Conservation (phyloP, 2,888 invertebrate species). For the Erebia palarica region DNA sequence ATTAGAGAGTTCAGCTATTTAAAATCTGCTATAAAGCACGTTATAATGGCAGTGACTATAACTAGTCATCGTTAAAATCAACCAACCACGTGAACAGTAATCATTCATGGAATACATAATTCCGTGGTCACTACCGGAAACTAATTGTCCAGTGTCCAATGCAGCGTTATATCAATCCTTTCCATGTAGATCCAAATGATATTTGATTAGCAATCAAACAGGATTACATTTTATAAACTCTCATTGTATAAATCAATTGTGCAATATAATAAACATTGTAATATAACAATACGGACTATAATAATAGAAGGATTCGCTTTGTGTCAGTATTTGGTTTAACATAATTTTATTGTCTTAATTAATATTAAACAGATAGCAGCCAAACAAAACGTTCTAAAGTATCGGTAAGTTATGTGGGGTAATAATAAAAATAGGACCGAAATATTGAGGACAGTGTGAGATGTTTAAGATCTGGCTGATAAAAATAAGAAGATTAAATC, state of each 20-base stretch:
- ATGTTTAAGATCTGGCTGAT: too few species aligned
- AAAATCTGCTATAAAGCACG: background rate
- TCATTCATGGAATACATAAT: slow-evolving; percentile 63
- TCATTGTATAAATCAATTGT: background rate
- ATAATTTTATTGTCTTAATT: too few species aligned
- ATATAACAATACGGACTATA: background rate
- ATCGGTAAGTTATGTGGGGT: too few species aligned
- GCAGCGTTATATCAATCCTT: slow-evolving; percentile 34
- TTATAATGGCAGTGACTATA: background rate
- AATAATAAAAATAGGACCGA: too few species aligned
- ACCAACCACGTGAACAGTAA: slow-evolving; percentile 58
- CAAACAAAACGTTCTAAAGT: too few species aligned
- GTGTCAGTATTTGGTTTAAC: background rate
- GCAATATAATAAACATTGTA: background rate
- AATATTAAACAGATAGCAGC: too few species aligned
- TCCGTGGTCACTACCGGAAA: slow-evolving; percentile 58
- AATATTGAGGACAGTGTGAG: too few species aligned
- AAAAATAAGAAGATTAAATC: too few species aligned
- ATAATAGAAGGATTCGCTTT: background rate
- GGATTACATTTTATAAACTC: slow-evolving; percentile 25
- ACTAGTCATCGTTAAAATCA: slow-evolving; percentile 48
- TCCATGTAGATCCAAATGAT: slow-evolving; percentile 27
- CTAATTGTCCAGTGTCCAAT: slow-evolving; percentile 44
- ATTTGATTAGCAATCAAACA: slow-evolving; percentile 29
- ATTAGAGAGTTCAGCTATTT: background rate